Conservation (phyloP, 2,113 vertebrate species). For the Vanacampus margaritifer region DNA sequence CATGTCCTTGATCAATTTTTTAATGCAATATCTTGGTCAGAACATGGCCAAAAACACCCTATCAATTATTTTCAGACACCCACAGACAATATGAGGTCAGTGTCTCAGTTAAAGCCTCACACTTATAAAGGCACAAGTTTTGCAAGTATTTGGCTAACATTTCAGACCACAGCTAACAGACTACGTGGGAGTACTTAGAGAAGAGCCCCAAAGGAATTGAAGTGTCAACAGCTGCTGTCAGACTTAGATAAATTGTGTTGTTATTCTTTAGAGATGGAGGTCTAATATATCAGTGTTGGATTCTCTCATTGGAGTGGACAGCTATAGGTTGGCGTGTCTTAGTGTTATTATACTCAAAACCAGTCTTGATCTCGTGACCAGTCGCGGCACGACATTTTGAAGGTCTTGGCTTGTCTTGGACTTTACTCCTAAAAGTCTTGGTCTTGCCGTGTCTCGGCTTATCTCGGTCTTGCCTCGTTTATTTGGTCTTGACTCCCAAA, state of each 20-base stretch:
- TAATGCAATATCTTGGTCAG: conserved; percentile 13
- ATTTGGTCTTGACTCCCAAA: too few species aligned
- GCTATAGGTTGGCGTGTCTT: background rate
- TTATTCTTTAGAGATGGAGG: conserved; percentile 23
- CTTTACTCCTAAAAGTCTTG: too few species aligned
- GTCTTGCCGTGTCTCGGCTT: too few species aligned
- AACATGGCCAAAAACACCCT: conserved; percentile 17
- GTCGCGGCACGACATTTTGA: too few species aligned
- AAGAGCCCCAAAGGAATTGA: conserved; percentile 42
- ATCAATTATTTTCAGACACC: conserved; percentile 26
- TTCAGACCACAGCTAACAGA: conserved; percentile 35
- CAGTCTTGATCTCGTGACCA: too few species aligned
- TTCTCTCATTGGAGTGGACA: background rate
- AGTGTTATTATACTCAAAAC: too few species aligned
- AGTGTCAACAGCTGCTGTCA: conserved; percentile 39
- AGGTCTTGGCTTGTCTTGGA: too few species aligned
- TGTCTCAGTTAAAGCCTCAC: conserved; percentile 25
- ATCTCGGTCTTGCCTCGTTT: too few species aligned
- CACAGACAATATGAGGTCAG: conserved; percentile 40
- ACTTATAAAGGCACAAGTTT: conserved; percentile 48
- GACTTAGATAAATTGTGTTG: conserved; percentile 26
- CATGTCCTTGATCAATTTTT: conserved; percentile 8
- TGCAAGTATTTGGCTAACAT: conserved; percentile 50
- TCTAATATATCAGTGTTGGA: conserved; percentile 10
- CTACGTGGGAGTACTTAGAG: conserved; percentile 41